Conservation (phyloP, 2,888 invertebrate genomes). For the Dendrolimus houi region DNA sequence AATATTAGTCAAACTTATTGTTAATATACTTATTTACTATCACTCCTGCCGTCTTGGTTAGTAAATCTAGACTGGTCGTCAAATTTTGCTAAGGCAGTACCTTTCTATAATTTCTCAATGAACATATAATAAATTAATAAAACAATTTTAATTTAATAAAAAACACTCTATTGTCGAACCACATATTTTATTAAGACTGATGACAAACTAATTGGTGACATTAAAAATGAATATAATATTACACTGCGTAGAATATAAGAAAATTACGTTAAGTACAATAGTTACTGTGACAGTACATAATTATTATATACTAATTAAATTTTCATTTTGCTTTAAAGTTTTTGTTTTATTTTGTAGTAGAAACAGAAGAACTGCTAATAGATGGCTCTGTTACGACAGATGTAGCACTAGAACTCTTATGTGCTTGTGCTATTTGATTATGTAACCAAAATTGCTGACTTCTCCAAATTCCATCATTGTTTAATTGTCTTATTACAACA, state of each 20-base stretch:
- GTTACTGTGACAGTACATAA: conserved; percentile 60
- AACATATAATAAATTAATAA: too few species aligned
- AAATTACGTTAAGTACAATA: conserved; percentile 60
- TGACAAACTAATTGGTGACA: conserved; percentile 30
- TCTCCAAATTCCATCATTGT: conserved; percentile 23
- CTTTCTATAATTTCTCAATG: too few species aligned
- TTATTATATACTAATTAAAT: conserved; percentile 43
- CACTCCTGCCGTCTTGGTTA: too few species aligned
- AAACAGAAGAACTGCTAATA: conserved; percentile 1
- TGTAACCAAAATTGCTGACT: conserved; percentile 17
- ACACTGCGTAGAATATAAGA: conserved; percentile 23
- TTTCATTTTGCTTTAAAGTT: conserved; percentile 56
- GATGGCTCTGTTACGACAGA: background rate
- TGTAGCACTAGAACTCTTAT: conserved; percentile 5
- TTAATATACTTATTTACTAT: too few species aligned
- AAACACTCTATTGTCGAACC: background rate
- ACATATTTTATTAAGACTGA: conserved; percentile 35
- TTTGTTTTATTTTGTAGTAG: conserved; percentile 20
- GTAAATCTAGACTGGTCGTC: too few species aligned
- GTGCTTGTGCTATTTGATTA: conserved; percentile 11
- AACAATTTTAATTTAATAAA: too few species aligned
- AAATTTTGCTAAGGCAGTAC: too few species aligned
- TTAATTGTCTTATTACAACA: conserved; percentile 12
- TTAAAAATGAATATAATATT: conserved; percentile 18
- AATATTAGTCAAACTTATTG: too few species aligned